A percentile compares a stretch with the other conserved stretches of the same genome.
phyloP scores from a whole-genome alignment of 2,113 vertebrate species.

The Engystomops pustulosus region DNA sequence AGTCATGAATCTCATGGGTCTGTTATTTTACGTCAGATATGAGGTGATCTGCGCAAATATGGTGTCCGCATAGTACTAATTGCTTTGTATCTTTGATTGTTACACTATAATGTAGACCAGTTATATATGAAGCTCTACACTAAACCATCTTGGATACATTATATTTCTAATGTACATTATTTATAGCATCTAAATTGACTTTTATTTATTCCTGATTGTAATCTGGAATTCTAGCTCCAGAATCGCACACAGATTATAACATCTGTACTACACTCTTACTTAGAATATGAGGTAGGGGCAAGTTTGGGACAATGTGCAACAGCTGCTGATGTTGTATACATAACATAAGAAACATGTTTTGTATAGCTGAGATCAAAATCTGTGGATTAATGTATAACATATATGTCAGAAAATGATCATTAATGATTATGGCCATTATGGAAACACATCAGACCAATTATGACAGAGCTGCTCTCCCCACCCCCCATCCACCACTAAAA shows the following conservation, averaged over 20 bases:
- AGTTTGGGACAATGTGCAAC: not conserved
- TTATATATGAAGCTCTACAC: no score
- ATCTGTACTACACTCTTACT: not conserved
- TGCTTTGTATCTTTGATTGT: not conserved
- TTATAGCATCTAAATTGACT: no score
- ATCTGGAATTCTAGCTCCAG: no score
- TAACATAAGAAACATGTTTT: not conserved
- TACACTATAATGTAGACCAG: no score
- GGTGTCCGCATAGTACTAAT: not conserved
- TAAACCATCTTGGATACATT: no score
- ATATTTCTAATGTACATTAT: no score
- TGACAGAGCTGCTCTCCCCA: not conserved
- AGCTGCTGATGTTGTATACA: not conserved
- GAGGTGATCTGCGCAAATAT: no score
- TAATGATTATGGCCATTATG: not conserved
- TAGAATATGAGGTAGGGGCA: not conserved
- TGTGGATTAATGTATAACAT: not conserved
- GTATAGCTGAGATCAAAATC: not conserved
- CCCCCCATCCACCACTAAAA: not conserved
- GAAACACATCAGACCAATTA: conserved; percentile 47
- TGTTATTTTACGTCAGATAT: no score
- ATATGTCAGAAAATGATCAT: not conserved
- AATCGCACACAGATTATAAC: not conserved
- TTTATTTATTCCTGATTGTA: no score
- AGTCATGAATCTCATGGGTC: no score